These are phyloP conservation scores for Laterallus jamaicensis DNA, from an alignment of 2,113 vertebrate species.

Conservation along the genomic window DNA sequence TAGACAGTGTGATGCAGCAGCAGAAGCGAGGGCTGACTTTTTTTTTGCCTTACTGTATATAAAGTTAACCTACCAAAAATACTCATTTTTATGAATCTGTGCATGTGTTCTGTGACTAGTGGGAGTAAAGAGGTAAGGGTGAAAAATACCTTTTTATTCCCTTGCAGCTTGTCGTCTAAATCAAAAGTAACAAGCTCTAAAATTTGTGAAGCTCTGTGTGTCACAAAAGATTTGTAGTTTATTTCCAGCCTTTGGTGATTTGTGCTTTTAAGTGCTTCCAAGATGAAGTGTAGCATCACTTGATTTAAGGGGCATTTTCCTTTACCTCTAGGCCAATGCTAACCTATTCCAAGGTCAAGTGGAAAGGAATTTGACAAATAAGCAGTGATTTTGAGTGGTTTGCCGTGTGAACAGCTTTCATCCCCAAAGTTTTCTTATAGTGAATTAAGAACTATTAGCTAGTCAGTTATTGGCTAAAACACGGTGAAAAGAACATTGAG, in stretches of 20 bases:
- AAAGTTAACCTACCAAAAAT: neutral
- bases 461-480: neutral
- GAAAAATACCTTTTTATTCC: conserved; percentile 30
- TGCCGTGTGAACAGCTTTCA: neutral
- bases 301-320: conserved; percentile 44
- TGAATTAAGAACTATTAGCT: neutral
- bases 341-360: conserved; percentile 53
- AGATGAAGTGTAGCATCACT: conserved; percentile 36
- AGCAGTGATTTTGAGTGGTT: neutral
- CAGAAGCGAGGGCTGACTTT: neutral
- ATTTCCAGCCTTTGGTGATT: conserved; percentile 26
- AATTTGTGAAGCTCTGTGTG: neutral
- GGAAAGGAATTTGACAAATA: conserved; percentile 40
- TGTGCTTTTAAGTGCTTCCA: conserved; percentile 51
- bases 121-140: neutral
- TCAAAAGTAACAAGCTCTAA: conserved; percentile 46
- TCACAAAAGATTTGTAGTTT: conserved; percentile 48
- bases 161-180: conserved; percentile 37
- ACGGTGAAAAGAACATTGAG: neutral
- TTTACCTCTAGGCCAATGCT: conserved; percentile 34
- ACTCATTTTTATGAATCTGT: neutral
- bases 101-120: neutral
- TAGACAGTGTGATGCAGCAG: neutral
- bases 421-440: neutral
- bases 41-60: neutral